A percentile compares a stretch with the other conserved stretches of the same genome.
Evolutionary conservation across 2,888 invertebrate genomes (phyloP).

Genomic region (Nymphalis urticae): DNA sequence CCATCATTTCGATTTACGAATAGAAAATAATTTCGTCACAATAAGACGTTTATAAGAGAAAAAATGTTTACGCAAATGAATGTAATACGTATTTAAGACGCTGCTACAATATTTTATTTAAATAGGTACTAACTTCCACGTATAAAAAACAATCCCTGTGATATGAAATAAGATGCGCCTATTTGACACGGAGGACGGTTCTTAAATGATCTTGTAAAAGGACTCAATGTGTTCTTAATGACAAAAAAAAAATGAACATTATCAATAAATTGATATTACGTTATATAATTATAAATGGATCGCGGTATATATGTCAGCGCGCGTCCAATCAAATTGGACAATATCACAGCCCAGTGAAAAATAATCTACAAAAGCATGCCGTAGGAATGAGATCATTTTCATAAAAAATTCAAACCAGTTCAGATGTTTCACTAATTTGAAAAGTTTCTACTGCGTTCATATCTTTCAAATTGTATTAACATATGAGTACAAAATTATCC

Average conservation of each 20-base stretch:
- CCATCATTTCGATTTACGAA: not conserved
- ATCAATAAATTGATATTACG: not conserved
- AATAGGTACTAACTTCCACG: not conserved
- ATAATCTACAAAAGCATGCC: slow-evolving; percentile 6
- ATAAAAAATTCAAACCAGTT: slow-evolving; percentile 10
- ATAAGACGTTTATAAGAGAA: not conserved
- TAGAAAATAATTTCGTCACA: not conserved
- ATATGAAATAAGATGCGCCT: not conserved
- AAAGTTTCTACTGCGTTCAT: not conserved
- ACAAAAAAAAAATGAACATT: not conserved
- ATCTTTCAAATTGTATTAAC: not conserved
- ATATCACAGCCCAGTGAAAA: slow-evolving; percentile 22
- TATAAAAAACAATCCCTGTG: not conserved
- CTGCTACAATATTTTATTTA: too few relatives aligned
- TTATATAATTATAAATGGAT: not conserved
- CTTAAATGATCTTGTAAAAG: not conserved
- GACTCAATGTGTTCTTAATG: not conserved
- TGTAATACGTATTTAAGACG: not conserved
- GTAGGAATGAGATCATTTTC: slow-evolving; percentile 20
- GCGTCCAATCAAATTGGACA: slow-evolving; percentile 16
- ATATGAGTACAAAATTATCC: too few relatives aligned
- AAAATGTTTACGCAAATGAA: not conserved
- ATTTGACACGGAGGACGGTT: slow-evolving; percentile 5
- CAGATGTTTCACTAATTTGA: not conserved
- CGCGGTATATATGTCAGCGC: not conserved